Conservation (phyloP, 1,140 invertebrate species). For the Phenacoccus solenopsis region DNA sequence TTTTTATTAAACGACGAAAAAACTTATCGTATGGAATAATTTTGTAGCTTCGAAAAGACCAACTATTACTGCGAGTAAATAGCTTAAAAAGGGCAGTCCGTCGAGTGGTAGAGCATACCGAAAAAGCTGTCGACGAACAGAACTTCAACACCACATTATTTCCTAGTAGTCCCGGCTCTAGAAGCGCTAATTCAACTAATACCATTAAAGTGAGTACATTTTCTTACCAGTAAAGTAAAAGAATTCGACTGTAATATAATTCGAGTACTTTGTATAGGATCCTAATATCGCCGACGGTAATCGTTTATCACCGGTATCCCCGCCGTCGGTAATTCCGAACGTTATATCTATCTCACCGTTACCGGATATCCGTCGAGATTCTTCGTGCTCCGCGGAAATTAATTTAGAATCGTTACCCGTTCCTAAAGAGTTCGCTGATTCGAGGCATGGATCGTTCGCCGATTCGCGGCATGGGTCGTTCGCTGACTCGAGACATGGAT, state of each 20-base stretch:
- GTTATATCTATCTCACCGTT: conserved; percentile 44
- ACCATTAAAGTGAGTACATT: background rate
- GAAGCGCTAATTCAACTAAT: background rate
- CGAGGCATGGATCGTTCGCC: conserved; percentile 23
- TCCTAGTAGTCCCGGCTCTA: background rate
- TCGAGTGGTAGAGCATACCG: conserved; percentile 68
- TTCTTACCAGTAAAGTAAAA: too few relatives aligned
- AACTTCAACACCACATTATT: background rate
- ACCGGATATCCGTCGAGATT: conserved; percentile 51
- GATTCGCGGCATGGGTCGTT: conserved; percentile 30
- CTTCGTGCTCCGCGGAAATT: conserved; percentile 41
- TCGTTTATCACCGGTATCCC: conserved; percentile 23
- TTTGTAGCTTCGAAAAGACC: conserved; percentile 23
- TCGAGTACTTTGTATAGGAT: background rate
- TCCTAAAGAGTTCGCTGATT: conserved; percentile 34
- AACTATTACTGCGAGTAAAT: conserved; percentile 44
- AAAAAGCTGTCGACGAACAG: conserved; percentile 46
- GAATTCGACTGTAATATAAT: background rate
- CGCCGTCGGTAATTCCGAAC: conserved; percentile 28
- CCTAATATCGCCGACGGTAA: background rate
- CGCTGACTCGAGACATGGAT: conserved; percentile 29
- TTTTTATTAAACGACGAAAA: background rate
- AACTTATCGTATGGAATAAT: background rate
- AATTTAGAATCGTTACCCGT: conserved; percentile 31
- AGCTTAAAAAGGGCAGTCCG: conserved; percentile 79